Evolutionary conservation across 2,797 vertebrate genomes (phyloP), one percentile per base, ranked within the genome.

Genomic region (Emydoidea blandingii): DNA sequence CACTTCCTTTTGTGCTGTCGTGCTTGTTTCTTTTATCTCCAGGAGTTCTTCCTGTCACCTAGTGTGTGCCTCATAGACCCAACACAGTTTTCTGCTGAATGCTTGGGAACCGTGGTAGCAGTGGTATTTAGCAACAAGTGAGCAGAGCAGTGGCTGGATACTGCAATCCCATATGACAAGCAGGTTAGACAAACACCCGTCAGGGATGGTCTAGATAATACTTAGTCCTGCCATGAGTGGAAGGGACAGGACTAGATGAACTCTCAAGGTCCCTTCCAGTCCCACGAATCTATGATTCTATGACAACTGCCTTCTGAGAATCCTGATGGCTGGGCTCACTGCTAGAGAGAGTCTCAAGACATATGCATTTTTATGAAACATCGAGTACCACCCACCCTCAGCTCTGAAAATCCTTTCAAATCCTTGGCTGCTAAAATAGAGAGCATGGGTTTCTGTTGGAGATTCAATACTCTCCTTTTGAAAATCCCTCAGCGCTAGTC

Each of bases 391-490:
- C 62, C 34, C 62, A 86, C 52, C 90, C 93, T 47, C 2, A 0
- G 5, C 49, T 83, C 47, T 59, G 59, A 50, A 91, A 86, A 10
- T 86, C 4, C 76, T 79, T 4, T 72, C 49, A 41, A 41, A 41
- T 41, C 41, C 76, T 83, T 83, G 44, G 52, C 47, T 85, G 62
- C 83, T 0, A 50, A 25, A 72, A 94, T 94, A 81, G 9, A 16
- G 89, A 62, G 53, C 56, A 41, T 0, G 29, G 3, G 89, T 86
- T 92, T 88, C 10, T 37, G 5, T 57, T 81, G 44, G 15, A 83
- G 21, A 44, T 5, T 8, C 59, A 79, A 88, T 53, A 78, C 80
- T 49, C 80, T 87, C 91, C 84, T 79, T 93, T 52, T 82, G 79
- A 91, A 90, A 54, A 12, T 19, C 15, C 12, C 15, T 25, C 18